Evolutionary conservation across 2,113 vertebrate species (phyloP).

Genomic region (Microcebus tavaratra): DNA sequence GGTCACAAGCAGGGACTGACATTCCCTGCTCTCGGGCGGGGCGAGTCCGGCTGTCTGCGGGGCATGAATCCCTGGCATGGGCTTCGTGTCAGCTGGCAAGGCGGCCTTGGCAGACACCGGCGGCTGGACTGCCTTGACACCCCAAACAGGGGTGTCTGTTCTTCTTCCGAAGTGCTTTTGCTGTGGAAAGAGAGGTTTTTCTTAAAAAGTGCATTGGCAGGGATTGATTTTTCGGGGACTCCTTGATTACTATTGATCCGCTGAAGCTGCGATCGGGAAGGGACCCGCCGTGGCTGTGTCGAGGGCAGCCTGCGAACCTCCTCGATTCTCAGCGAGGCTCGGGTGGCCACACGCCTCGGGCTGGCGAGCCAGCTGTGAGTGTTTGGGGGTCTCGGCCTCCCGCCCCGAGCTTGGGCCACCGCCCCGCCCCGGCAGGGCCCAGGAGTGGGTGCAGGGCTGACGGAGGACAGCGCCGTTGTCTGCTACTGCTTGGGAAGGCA

Average conservation of each 20-base stretch:
- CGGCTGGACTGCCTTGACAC: background rate
- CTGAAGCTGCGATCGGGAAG: background rate
- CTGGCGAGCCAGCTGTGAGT: accelerated
- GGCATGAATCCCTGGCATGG: accelerated
- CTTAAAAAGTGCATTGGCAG: background rate
- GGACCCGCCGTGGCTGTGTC: accelerated
- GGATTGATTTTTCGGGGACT: background rate
- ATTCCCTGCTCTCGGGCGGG: slow-evolving; percentile 38
- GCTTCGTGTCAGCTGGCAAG: background rate
- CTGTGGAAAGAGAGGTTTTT: background rate
- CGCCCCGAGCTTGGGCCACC: accelerated
- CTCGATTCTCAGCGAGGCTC: accelerated
- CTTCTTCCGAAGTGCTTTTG: background rate
- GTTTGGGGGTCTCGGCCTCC: accelerated
- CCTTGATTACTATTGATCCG: accelerated
- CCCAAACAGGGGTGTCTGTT: accelerated
- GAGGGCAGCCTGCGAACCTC: accelerated
- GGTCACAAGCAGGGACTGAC: slow-evolving; percentile 64
- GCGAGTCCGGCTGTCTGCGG: background rate
- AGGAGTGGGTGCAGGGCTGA: background rate
- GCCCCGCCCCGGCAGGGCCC: too few species aligned
- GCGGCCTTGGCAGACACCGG: background rate
- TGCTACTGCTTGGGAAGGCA: background rate
- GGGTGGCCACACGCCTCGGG: accelerated
- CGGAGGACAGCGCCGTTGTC: accelerated